Base-by-base conservation (phyloP, 2,113 vertebrate genomes). In the Tamias sibiricus region DNA sequence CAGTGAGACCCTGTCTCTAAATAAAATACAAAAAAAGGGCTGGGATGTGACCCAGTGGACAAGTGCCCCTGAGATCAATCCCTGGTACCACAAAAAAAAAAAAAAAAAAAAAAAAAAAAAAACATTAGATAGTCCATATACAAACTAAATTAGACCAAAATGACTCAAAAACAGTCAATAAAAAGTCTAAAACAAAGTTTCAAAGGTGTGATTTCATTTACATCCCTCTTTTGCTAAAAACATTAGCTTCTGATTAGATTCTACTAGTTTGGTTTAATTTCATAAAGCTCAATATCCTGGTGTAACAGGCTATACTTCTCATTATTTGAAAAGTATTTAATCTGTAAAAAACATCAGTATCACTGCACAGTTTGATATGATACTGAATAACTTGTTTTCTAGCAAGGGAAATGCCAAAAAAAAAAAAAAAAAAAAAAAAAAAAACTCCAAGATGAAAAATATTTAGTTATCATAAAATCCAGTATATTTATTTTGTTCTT, bases 401-500 rank as follows among this genome's bases (percentile, higher is more conserved):
- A 96, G 86, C 75, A 96, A 95, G 90, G 47, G 64, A 85, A 94
- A 94, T 92, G 69, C n/a, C 57, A 69, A 88, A 82, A 24, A 30
- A 52, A 52, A 52, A 52, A 35, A 22, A n/a, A n/a, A 71, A 19
- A 2, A n/a, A n/a, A n/a, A n/a, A n/a, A 90, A 85, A 79, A 91
- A n/a, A 71, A 19, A 2, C 59, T 86, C 30, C 81, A 93, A 86
- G 62, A 32, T 95, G 57, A 95, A 90, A 96, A 97, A 84, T 69
- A 95, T 74, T 93, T 81, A 96, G 68, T 37, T 87, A 87, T 93
- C 24, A 2, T 95, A 94, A 97, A 95, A 97, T 95, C 80, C 54
- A 95, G 57, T 90, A 32, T 95, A 94, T 93, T 97, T 96, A 87
- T 96, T 96, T 96, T 79, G 90, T 94, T 97, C 72, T 96, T 97